A percentile compares a stretch with the other conserved stretches of the same genome.
phyloP scores from a whole-genome alignment of 2,797 vertebrate species.

The Mus minutoides region DNA sequence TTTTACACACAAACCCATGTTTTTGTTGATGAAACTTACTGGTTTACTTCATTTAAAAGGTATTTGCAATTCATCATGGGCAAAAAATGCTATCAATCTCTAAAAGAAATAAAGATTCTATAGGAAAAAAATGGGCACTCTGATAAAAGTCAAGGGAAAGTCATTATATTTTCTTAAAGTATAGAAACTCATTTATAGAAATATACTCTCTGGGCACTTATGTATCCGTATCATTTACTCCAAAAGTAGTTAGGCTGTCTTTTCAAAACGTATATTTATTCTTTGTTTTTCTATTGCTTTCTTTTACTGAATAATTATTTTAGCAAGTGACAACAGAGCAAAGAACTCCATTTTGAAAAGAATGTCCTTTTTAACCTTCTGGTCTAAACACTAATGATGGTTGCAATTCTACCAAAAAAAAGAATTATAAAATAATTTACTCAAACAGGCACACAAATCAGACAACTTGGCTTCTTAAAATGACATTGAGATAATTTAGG shows the following conservation, averaged over 20 bases:
- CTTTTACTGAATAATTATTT: constrained; percentile 36
- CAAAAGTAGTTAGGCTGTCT: not conserved
- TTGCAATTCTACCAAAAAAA: constrained; percentile 58
- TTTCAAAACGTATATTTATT: constrained; percentile 49
- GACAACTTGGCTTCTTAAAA: constrained; percentile 64
- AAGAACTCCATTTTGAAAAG: not conserved
- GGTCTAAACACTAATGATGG: constrained; percentile 50
- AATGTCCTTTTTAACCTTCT: not conserved
- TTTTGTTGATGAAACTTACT: not conserved
- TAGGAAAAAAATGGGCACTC: not conserved
- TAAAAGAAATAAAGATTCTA: constrained; percentile 6
- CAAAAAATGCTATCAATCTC: not conserved
- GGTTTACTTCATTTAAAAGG: not conserved
- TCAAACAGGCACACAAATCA: not conserved
- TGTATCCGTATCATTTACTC: not conserved
- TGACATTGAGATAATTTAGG: constrained; percentile 35
- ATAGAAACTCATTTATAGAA: not conserved
- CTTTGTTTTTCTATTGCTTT: constrained; percentile 17
- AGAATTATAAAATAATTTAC: constrained; percentile 49
- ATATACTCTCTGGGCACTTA: not conserved
- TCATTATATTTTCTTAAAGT: not conserved
- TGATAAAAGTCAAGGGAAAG: not conserved
- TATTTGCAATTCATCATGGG: not conserved
- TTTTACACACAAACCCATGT: not conserved
- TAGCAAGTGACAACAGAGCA: constrained; percentile 44